These are phyloP conservation scores for Napeogenes inachia DNA, from an alignment of 2,888 invertebrate species.

Conservation along the genomic window DNA sequence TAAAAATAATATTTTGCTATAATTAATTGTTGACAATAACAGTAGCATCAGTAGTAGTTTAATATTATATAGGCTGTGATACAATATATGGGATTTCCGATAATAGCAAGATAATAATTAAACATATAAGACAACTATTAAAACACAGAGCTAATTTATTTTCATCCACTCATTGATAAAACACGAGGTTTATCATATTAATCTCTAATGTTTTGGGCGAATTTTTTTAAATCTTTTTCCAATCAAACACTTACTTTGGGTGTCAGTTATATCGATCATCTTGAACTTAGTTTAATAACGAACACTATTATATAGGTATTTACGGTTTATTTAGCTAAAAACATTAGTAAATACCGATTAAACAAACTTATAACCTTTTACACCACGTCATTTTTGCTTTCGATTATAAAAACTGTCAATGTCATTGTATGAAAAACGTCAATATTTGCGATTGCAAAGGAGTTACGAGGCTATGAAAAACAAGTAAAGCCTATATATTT, in stretches of 20 bases:
- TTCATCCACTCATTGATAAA: conserved; percentile 22
- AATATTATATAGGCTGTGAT: no score
- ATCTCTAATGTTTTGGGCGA: background rate
- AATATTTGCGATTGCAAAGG: no score
- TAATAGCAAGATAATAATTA: background rate
- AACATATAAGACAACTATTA: background rate
- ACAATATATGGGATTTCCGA: no score
- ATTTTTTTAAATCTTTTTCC: conserved; percentile 19
- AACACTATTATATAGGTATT: conserved; percentile 23
- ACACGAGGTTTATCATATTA: conserved; percentile 16
- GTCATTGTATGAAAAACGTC: conserved; percentile 4
- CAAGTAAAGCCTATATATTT: background rate
- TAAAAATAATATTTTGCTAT: no score
- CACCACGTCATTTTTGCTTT: conserved; percentile 65
- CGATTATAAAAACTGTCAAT: conserved; percentile 37
- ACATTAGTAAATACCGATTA: conserved; percentile 46
- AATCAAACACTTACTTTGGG: conserved; percentile 83
- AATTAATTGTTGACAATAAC: no score
- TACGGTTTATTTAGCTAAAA: conserved; percentile 35
- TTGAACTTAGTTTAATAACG: conserved; percentile 40
- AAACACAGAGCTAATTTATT: background rate
- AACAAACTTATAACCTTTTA: conserved; percentile 56
- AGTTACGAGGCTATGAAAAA: no score
- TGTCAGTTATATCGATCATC: conserved; percentile 91
- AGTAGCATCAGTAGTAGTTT: no score